phyloP scores from a whole-genome alignment of 2,797 vertebrate species.

The Morus bassanus region DNA sequence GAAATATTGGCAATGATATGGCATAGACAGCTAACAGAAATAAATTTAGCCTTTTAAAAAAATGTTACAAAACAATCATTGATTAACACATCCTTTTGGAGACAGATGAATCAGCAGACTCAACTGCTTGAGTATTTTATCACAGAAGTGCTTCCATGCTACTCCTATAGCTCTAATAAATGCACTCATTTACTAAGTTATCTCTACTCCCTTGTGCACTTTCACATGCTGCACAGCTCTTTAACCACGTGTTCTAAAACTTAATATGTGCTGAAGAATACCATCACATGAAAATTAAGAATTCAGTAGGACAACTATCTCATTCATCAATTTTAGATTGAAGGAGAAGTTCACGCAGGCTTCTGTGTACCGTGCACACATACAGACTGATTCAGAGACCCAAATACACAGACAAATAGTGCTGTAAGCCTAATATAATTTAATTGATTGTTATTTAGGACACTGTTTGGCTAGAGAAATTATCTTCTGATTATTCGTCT shows the following conservation, averaged over 20 bases:
- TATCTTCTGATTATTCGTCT: conserved; percentile 45
- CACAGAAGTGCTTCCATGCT: neutral
- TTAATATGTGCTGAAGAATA: conserved; percentile 18
- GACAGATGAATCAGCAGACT: conserved; percentile 47
- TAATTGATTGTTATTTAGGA: conserved; percentile 48
- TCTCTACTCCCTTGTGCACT: neutral
- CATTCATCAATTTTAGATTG: conserved; percentile 63
- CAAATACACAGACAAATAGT: neutral
- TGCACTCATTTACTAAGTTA: conserved; percentile 56
- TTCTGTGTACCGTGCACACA: neutral
- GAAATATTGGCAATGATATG: neutral
- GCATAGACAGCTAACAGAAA: conserved; percentile 13
- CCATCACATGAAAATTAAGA: conserved; percentile 59
- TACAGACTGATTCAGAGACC: neutral
- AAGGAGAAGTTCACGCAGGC: neutral
- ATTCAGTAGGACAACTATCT: conserved; percentile 57
- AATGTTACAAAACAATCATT: conserved; percentile 16
- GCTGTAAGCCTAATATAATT: conserved; percentile 19
- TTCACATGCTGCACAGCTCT: neutral
- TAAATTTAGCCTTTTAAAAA: conserved; percentile 11
- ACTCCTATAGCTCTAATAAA: conserved; percentile 43
- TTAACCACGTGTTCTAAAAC: conserved; percentile 22
- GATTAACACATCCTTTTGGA: conserved; percentile 50
- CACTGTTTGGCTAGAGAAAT: conserved; percentile 48
- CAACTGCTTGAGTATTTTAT: conserved; percentile 32